Evolutionary conservation across 1,140 invertebrate species (phyloP).

Genomic region (Nomia melanderi): DNA sequence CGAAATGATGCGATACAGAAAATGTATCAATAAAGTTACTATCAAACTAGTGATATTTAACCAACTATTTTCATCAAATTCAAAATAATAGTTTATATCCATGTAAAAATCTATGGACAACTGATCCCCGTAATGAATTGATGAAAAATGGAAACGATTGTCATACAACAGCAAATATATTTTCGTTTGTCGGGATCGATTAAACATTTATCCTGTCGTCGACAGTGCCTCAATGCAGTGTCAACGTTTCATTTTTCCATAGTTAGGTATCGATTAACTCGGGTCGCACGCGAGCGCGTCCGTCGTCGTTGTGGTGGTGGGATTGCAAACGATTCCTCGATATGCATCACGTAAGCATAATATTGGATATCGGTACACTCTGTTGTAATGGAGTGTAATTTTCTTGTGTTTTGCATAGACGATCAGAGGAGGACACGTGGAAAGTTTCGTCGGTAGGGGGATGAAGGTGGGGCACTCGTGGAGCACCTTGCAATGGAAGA

Average conservation of each 20-base stretch:
- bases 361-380: slow-evolving; percentile 67
- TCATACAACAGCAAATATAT: background rate
- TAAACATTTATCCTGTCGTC: background rate
- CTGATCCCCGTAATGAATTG: too few relatives aligned
- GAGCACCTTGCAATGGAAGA: slow-evolving; percentile 57
- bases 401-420: slow-evolving; percentile 70
- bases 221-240: background rate
- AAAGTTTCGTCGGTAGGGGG: slow-evolving; percentile 38
- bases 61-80: too few relatives aligned
- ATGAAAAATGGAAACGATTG: too few relatives aligned
- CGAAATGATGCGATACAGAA: too few relatives aligned
- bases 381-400: slow-evolving; percentile 68
- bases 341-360: slow-evolving; percentile 66
- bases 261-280: slow-evolving; percentile 1
- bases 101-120: too few relatives aligned
- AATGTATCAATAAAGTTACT: too few relatives aligned
- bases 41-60: too few relatives aligned
- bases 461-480: slow-evolving; percentile 7
- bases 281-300: background rate
- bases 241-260: background rate
- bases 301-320: background rate
- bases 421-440: slow-evolving; percentile 64
- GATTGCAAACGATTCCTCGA: slow-evolving; percentile 50
- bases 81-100: too few relatives aligned
- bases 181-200: background rate